These are phyloP conservation scores for Pangasianodon hypophthalmus DNA, from an alignment of 2,113 vertebrate species.

Conservation along the genomic window DNA sequence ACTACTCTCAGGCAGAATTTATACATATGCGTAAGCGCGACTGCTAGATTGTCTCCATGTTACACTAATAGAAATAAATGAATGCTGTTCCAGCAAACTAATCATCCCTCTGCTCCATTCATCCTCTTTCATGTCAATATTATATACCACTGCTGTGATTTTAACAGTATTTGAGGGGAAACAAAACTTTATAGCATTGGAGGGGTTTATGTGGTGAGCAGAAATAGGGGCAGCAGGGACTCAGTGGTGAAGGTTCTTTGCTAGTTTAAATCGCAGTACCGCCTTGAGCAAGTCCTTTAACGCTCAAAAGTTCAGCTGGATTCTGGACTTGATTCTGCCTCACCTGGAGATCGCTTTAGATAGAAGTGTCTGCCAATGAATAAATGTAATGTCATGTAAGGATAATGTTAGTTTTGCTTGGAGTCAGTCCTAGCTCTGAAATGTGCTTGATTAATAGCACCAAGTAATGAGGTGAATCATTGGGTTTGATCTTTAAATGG, in stretches of 20 bases:
- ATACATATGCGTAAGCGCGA: background rate
- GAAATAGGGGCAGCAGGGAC: background rate
- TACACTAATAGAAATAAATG: background rate
- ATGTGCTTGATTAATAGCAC: conserved; percentile 3
- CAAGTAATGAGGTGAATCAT: background rate
- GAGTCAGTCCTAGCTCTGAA: background rate
- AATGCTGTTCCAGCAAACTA: background rate
- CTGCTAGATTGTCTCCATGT: background rate
- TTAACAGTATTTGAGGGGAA: background rate
- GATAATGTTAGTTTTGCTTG: conserved; percentile 11
- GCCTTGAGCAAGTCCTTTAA: background rate
- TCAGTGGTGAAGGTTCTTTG: background rate
- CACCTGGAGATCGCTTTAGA: background rate
- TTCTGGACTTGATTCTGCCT: background rate
- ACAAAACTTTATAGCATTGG: background rate
- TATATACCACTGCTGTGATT: background rate
- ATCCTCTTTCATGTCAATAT: background rate
- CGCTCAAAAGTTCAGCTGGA: background rate
- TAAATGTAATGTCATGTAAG: background rate
- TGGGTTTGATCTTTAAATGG: conserved; percentile 13
- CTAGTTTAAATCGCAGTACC: background rate
- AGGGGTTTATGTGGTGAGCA: background rate
- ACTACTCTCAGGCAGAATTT: background rate
- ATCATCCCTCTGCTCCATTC: background rate
- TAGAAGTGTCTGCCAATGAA: background rate